These are phyloP conservation scores for Chelonus insularis DNA, from an alignment of 1,140 invertebrate species.

Conservation along the genomic window DNA sequence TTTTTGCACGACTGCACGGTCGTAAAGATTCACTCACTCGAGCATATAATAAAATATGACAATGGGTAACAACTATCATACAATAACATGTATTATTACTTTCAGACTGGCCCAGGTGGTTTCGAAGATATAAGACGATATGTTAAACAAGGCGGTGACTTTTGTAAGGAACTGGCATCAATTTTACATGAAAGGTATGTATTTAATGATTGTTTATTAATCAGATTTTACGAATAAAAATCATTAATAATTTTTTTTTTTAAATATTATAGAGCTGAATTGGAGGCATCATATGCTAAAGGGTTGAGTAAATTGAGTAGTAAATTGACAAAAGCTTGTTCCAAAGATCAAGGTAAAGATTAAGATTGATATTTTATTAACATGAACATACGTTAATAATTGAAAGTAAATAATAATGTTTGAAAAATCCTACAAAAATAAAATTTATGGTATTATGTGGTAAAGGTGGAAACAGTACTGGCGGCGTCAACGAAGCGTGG, in stretches of 20 bases:
- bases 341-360: conserved; percentile 60
- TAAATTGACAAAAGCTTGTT: conserved; percentile 80
- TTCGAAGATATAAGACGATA: conserved; percentile 91
- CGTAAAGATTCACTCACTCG: background rate
- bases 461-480: conserved; percentile 70
- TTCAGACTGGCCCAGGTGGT: conserved; percentile 82
- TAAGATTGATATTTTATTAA: background rate
- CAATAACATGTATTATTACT: conserved; percentile 27
- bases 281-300: conserved; percentile 88
- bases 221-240: too few relatives aligned
- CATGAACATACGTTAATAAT: background rate
- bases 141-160: conserved; percentile 91
- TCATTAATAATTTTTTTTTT: too few relatives aligned
- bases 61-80: background rate
- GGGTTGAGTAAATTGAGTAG: conserved; percentile 82
- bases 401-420: background rate
- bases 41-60: conserved; percentile 1
- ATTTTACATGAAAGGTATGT: conserved; percentile 89
- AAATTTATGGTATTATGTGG: too few relatives aligned
- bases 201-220: too few relatives aligned
- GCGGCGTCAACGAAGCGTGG: conserved; percentile 86
- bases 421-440: too few relatives aligned
- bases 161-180: conserved; percentile 86
- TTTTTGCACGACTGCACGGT: conserved; percentile 13
- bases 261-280: conserved; percentile 75